phyloP scores from a whole-genome alignment of 2,113 vertebrate species.

The Psammodynastes pulverulentus region DNA sequence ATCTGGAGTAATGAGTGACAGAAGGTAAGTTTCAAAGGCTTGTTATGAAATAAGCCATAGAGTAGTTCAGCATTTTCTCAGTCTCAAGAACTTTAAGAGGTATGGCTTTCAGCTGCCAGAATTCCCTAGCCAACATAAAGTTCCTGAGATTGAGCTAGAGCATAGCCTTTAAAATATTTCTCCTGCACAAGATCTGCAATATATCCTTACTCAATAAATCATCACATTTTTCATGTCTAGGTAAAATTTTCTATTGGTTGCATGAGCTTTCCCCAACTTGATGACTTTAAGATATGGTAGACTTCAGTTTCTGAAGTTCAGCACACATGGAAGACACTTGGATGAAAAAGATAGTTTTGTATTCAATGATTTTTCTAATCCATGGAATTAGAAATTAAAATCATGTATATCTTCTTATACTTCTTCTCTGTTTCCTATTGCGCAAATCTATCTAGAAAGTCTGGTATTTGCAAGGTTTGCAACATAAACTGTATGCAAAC shows the following conservation, averaged over 20 bases:
- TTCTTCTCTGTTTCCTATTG: not conserved
- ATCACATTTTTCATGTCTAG: not conserved
- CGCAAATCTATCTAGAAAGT: not conserved
- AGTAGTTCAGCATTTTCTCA: not conserved
- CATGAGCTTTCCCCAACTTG: not conserved
- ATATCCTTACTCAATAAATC: not conserved
- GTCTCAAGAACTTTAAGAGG: not conserved
- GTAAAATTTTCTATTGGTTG: not conserved
- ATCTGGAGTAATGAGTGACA: not conserved
- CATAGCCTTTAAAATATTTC: not conserved
- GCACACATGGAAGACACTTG: not conserved
- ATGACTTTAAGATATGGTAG: not conserved
- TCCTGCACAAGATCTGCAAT: not conserved
- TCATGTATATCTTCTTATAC: not conserved
- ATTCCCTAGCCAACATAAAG: not conserved
- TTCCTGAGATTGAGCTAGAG: not conserved
- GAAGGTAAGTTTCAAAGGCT: constrained; percentile 21
- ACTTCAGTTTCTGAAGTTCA: not conserved
- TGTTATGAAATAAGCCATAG: constrained; percentile 35
- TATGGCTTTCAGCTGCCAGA: not conserved
- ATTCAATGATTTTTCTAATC: not conserved
- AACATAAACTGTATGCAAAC: not conserved
- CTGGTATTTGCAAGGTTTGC: not conserved
- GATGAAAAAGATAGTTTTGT: not conserved
- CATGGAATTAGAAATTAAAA: not conserved